Conservation (phyloP, 2,113 vertebrate genomes). For the Hyperoodon ampullatus region DNA sequence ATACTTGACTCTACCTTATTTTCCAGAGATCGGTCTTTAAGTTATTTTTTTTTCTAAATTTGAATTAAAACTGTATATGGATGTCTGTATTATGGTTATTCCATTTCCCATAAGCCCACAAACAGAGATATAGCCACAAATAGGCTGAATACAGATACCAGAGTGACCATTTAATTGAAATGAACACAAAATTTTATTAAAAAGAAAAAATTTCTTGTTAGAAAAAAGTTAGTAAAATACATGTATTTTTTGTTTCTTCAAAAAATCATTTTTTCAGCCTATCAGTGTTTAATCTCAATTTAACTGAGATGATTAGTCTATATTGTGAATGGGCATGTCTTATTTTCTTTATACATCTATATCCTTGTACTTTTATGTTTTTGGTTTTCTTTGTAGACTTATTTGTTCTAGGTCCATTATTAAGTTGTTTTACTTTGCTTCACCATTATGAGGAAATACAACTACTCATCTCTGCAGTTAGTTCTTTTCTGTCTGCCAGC, state of each 20-base stretch:
- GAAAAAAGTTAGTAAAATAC: neutral
- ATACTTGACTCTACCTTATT: neutral
- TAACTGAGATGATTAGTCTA: neutral
- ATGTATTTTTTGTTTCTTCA: neutral
- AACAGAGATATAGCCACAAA: neutral
- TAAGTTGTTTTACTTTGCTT: constrained; percentile 16
- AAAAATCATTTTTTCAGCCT: neutral
- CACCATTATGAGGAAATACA: neutral
- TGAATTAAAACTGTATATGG: neutral
- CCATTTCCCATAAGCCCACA: neutral
- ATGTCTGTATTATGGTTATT: neutral
- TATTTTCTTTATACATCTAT: neutral
- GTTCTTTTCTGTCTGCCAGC: neutral
- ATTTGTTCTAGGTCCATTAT: neutral
- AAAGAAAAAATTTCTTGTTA: neutral
- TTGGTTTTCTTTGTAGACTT: neutral
- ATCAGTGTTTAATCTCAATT: neutral
- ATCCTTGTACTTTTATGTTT: neutral
- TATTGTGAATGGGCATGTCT: neutral
- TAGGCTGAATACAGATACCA: neutral
- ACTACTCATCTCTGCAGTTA: neutral
- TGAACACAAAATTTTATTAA: neutral
- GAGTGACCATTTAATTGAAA: neutral
- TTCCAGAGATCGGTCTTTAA: neutral
- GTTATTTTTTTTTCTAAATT: neutral